Evolutionary conservation across 2,888 invertebrate genomes (phyloP), one percentile per base, ranked within the genome.

Genomic region (Drosophila colorata): DNA sequence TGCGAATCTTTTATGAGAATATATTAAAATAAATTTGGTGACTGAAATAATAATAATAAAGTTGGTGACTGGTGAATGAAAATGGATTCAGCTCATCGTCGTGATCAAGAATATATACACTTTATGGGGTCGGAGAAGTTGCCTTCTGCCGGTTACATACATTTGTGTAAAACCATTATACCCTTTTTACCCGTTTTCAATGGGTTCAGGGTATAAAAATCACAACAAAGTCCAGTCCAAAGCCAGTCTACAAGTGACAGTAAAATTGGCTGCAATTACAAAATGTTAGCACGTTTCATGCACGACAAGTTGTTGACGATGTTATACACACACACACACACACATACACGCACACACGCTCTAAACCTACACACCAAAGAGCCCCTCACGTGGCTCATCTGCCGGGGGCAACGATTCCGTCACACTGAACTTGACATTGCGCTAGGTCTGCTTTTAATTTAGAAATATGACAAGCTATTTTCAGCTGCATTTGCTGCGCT

Each of bases 361-460:
- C 28, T 11, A 6, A 11, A 20, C 14, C 9, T 20, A 40, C 40
- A 47, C 53, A 53, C 28, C 20, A 63, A 25, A 57, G 20, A 16
- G n/a, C 53, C 52, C 59, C 44, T 52, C 60, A 48, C 65, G 47
- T 57, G 43, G 51, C 61, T 55, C 67, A 70, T 59, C 56, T 51
- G 66, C 63, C 66, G 74, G 35, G 65, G 63, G 63, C 73, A 69
- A 69, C 57, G 69, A 60, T 69, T 81, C 56, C 52, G 64, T 68
- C 72, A 63, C 81, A 82, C 80, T 90, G 90, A 90, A 90, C 90
- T 90, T 90, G 90, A 90, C 90, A 87, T 88, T 90, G 87, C 51
- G 35, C 41, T 49, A 61, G 69, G 75, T 72, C 69, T 82, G 80
- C 58, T 69, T 71, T 75, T 77, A 75, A 78, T 87, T 83, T 85